A percentile compares a stretch with the other conserved stretches of the same genome.
These are phyloP conservation scores for Trissonchulus latispiculum DNA, from an alignment of 2,888 invertebrate species.

Conservation along the genomic window DNA sequence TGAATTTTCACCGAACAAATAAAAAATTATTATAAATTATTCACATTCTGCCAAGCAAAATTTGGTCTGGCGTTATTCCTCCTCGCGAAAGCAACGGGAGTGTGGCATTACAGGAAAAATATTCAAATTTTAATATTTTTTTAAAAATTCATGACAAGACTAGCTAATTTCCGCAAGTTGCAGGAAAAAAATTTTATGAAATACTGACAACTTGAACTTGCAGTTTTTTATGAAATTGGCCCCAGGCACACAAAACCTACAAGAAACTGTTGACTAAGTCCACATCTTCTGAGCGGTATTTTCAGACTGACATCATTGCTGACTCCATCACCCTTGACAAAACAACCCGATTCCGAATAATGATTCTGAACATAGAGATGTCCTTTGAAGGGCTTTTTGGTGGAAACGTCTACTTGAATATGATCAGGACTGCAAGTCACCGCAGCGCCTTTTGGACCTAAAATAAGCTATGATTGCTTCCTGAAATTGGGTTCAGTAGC, in stretches of 20 bases:
- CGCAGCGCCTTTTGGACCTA: conserved; percentile 29
- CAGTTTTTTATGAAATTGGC: no score
- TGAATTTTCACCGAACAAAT: no score
- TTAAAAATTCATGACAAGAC: not conserved
- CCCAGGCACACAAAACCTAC: no score
- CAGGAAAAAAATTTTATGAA: not conserved
- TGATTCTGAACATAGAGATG: conserved; percentile 31
- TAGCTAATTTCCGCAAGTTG: not conserved
- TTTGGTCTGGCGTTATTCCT: no score
- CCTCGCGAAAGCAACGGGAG: no score
- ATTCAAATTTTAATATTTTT: no score
- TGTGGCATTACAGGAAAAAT: no score
- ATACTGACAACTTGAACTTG: not conserved
- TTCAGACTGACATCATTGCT: not conserved
- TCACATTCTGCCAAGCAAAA: no score
- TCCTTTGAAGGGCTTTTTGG: conserved; percentile 28
- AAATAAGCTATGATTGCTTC: no score
- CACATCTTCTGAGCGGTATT: conserved; percentile 26
- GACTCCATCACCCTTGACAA: conserved; percentile 18
- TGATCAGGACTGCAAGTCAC: conserved; percentile 27
- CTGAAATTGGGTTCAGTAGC: no score
- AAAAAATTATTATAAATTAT: no score
- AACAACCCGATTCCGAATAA: conserved; percentile 22
- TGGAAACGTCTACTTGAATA: conserved; percentile 29
- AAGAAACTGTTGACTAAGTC: conserved; percentile 29